Evolutionary conservation across 2,888 invertebrate species (phyloP).

Genomic region (Bellardia bayeri): DNA sequence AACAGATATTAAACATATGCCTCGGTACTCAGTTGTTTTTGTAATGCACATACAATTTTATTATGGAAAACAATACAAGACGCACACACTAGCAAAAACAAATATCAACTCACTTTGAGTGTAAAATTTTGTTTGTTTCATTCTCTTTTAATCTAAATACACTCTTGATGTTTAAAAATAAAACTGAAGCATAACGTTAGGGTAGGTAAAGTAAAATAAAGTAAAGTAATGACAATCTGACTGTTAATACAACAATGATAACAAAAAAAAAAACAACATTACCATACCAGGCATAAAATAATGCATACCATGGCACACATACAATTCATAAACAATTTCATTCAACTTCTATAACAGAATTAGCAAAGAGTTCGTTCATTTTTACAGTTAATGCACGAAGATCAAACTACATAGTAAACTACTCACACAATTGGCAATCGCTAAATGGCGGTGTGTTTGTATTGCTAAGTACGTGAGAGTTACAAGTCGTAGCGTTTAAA

Average conservation of each 20-base stretch:
- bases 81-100: conserved; percentile 25
- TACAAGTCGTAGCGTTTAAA: conserved; percentile 36
- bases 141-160: conserved; percentile 36
- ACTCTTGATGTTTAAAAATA: conserved; percentile 41
- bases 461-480: background rate
- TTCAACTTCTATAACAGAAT: conserved; percentile 6
- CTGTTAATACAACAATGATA: conserved; percentile 24
- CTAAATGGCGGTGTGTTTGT: background rate
- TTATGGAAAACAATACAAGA: conserved; percentile 27
- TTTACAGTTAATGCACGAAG: background rate
- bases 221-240: conserved; percentile 59
- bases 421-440: background rate
- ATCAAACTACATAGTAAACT: background rate
- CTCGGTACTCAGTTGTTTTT: background rate
- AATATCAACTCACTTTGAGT: conserved; percentile 55
- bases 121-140: conserved; percentile 30
- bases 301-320: background rate
- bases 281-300: conserved; percentile 14
- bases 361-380: conserved; percentile 53
- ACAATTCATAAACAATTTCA: background rate
- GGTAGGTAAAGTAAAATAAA: conserved; percentile 68
- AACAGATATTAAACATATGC: conserved; percentile 55
- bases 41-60: conserved; percentile 6
- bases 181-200: conserved; percentile 65
- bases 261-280: background rate